Conservation (phyloP, 2,113 vertebrate genomes). For the Ardeotis arabs region DNA sequence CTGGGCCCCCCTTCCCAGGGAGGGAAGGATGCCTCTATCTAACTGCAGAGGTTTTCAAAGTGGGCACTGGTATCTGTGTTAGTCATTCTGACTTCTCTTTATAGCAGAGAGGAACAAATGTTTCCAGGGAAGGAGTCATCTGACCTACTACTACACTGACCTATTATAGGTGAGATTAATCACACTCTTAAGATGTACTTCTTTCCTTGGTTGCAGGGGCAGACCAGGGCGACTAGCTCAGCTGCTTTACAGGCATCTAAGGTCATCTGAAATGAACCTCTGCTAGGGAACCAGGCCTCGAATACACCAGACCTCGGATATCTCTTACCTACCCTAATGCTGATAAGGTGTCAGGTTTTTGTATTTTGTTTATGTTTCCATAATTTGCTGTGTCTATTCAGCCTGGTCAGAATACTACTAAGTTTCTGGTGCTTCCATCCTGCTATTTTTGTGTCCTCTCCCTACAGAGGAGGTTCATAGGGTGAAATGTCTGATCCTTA, state of each 20-base stretch:
- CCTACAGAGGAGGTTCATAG: not conserved
- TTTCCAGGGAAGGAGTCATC: not conserved
- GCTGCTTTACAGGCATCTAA: not conserved
- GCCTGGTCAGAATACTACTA: not conserved
- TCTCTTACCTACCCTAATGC: not conserved
- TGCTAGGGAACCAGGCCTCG: not conserved
- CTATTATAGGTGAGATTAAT: not conserved
- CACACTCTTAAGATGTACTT: not conserved
- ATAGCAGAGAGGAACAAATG: not conserved
- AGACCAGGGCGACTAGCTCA: not conserved
- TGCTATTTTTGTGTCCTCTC: not conserved
- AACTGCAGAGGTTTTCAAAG: not conserved
- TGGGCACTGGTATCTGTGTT: not conserved
- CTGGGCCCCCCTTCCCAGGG: not conserved
- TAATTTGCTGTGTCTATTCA: not conserved
- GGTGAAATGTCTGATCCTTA: not conserved
- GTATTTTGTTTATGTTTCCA: not conserved
- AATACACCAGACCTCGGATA: not conserved
- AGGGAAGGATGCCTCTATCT: not conserved
- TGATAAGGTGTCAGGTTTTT: not conserved
- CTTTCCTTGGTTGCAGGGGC: not conserved
- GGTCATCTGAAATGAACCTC: not conserved
- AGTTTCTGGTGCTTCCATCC: not conserved
- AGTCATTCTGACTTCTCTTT: not conserved
- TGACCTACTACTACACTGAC: constrained; percentile 38